A percentile compares a stretch with the other conserved stretches of the same genome.
phyloP scores from a whole-genome alignment of 2,797 vertebrate genomes.

The Gymnothorax javanicus region DNA sequence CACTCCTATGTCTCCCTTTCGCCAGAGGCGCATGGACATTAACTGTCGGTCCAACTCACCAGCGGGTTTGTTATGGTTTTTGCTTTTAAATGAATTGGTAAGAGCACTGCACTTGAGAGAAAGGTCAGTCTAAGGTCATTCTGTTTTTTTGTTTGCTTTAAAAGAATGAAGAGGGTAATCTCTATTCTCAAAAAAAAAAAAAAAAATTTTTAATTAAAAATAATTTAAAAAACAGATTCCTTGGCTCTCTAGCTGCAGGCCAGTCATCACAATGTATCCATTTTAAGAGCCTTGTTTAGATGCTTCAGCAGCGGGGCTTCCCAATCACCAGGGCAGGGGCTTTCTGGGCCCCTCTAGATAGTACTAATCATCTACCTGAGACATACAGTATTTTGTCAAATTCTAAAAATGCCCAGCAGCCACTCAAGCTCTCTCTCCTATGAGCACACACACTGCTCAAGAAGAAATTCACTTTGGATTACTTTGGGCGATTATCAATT shows the following conservation, averaged over 20 bases:
- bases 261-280: neutral
- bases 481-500: neutral
- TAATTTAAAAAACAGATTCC: neutral
- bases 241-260: neutral
- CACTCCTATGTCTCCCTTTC: too few relatives aligned
- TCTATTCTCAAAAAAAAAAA: too few relatives aligned
- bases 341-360: neutral
- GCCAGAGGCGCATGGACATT: too few relatives aligned
- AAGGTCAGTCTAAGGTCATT: slow-evolving; percentile 1
- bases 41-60: too few relatives aligned
- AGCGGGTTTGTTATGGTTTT: neutral
- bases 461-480: neutral
- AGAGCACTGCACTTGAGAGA: neutral
- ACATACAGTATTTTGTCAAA: neutral
- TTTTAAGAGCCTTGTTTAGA: neutral
- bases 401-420: neutral
- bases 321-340: neutral
- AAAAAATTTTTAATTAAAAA: too few relatives aligned
- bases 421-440: neutral
- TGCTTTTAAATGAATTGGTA: neutral
- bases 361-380: neutral
- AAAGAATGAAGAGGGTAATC: neutral
- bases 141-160: neutral
- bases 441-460: neutral
- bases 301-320: neutral